A percentile compares a stretch with the other conserved stretches of the same genome.
phyloP scores from a whole-genome alignment of 1,140 invertebrate species.

The Cecropterus lyciades region DNA sequence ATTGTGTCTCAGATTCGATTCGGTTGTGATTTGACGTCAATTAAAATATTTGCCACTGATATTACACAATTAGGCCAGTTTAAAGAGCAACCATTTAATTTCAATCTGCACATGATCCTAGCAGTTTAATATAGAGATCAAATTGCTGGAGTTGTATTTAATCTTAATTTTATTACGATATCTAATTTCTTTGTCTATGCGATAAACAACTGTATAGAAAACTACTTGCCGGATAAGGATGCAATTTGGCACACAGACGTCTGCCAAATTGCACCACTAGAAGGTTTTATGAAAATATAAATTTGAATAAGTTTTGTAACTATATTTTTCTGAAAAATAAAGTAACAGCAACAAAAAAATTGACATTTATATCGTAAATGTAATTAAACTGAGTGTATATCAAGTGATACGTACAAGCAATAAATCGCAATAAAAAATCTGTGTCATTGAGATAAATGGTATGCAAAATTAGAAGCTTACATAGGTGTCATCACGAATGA shows the following conservation, averaged over 20 bases:
- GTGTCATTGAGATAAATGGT: constrained; percentile 44
- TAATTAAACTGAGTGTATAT: neutral
- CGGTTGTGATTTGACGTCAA: constrained; percentile 29
- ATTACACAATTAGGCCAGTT: constrained; percentile 29
- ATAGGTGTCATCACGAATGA: neutral
- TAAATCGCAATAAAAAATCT: constrained; percentile 43
- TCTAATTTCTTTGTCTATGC: too few relatives aligned
- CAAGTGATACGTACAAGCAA: constrained; percentile 13
- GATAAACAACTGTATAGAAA: too few relatives aligned
- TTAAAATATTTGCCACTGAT: constrained; percentile 21
- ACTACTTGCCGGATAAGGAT: too few relatives aligned
- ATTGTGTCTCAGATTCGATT: constrained; percentile 25
- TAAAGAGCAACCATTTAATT: constrained; percentile 21
- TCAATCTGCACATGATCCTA: constrained; percentile 16
- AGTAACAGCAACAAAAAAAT: too few relatives aligned
- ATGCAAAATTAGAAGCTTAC: constrained; percentile 39
- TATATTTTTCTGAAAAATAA: too few relatives aligned
- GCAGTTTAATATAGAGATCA: constrained; percentile 12
- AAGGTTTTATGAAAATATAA: too few relatives aligned
- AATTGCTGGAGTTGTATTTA: constrained; percentile 4
- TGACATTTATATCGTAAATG: too few relatives aligned
- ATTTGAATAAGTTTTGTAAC: too few relatives aligned
- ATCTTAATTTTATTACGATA: neutral
- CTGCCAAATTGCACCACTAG: too few relatives aligned
- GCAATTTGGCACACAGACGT: too few relatives aligned